Base-by-base conservation (phyloP, 2,888 invertebrate genomes). In the Callinectes sapidus region DNA sequence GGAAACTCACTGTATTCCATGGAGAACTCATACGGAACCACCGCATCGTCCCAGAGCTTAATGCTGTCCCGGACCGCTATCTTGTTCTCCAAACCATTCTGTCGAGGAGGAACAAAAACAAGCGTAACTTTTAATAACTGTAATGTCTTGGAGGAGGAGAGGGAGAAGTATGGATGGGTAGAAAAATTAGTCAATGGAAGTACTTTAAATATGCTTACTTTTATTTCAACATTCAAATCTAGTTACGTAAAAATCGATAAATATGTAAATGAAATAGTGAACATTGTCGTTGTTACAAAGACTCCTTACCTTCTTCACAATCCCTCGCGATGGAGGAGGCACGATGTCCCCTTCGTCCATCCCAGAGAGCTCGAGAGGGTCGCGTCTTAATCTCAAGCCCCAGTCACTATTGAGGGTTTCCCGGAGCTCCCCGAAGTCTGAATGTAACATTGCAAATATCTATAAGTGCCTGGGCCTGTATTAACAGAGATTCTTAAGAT, bases 11-110 rank as follows among this genome's bases (percentile, higher is more conserved):
- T 35, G 81, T 91, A 94, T n/a, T 92, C 94, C 2, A 86, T 35
- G 14, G 94, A 94, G 91, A 94, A 94, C 85, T 94, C 81, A 85
- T 94, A 94, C 16, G 92, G 93, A 18, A 94, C 91, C 6, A 89
- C 90, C 10, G 92, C 94, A 0, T 55, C 90, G 0, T 94, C 92
- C 94, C 94, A 94, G 39, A 94, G 90, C 28, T 89, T n/a, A 28
- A 89, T 48, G 61, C 32, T 81, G 13, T 93, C 94, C 6, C 16
- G n/a, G 35, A 94, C 94, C 13, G 94, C 90, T 55, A 87, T 91
- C 92, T 94, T 94, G 42, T 94, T 91, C 71, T 94, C 90, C 32
- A 92, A 88, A n/a, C 90, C 92, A 32, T 39, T 48, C 93, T 92
- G 87, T 42, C 35, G 92, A 85, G 35, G 66, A 42, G 42, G 32